A percentile compares a stretch with the other conserved stretches of the same genome.
phyloP scores from a whole-genome alignment of 2,113 vertebrate species.

The Heliornis fulica region DNA sequence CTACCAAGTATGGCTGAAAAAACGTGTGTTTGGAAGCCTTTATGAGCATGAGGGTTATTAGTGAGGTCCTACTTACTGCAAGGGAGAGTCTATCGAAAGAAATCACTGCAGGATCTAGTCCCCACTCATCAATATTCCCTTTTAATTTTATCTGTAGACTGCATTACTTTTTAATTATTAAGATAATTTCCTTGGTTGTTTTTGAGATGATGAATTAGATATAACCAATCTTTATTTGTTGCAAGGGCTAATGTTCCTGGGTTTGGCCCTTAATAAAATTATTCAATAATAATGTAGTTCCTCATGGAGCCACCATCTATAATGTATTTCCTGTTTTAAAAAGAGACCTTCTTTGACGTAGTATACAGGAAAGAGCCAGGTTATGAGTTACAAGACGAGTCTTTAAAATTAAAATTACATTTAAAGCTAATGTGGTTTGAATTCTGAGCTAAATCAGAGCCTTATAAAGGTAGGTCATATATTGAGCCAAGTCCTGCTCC shows the following conservation, averaged over 20 bases:
- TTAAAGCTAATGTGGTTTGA: background rate
- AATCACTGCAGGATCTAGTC: background rate
- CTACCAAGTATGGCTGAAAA: background rate
- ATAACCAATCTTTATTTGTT: background rate
- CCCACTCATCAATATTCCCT: background rate
- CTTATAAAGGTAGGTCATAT: background rate
- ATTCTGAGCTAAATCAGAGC: background rate
- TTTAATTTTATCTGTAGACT: background rate
- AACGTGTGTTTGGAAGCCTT: background rate
- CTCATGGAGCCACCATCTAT: background rate
- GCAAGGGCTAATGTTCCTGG: background rate
- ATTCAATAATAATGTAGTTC: conserved; percentile 11
- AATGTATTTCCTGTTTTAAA: conserved; percentile 3
- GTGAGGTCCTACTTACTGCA: background rate
- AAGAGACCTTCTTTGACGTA: background rate
- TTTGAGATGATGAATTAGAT: conserved; percentile 7
- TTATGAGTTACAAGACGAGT: background rate
- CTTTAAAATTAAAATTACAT: conserved; percentile 11
- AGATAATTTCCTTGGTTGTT: background rate
- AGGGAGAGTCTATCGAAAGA: background rate
- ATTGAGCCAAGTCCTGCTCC: background rate
- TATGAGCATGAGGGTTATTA: background rate
- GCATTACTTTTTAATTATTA: conserved; percentile 36
- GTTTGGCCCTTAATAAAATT: conserved; percentile 31
- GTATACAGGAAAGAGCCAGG: background rate